phyloP scores from a whole-genome alignment of 2,888 invertebrate species.

The Octodonta nipae region DNA sequence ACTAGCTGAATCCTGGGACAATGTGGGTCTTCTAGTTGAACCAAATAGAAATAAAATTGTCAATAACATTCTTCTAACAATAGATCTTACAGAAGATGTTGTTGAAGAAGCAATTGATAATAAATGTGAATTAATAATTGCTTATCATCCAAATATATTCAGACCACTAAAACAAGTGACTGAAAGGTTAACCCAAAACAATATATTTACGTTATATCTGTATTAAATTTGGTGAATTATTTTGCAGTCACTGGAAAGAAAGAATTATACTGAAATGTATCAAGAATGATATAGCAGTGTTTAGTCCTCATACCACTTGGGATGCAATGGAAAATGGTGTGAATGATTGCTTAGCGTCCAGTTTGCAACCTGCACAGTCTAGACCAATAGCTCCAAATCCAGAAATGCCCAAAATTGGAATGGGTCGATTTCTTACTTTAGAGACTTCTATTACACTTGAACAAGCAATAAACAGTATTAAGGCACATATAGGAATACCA shows the following conservation, averaged over 20 bases:
- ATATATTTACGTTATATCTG: background rate
- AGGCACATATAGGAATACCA: constrained; percentile 51
- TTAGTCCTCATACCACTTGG: constrained; percentile 87
- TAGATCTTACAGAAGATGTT: constrained; percentile 82
- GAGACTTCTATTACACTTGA: constrained; percentile 40
- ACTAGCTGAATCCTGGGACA: constrained; percentile 82
- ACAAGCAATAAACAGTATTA: constrained; percentile 52
- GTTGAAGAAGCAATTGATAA: constrained; percentile 62
- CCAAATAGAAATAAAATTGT: constrained; percentile 45
- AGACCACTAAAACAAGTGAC: constrained; percentile 66
- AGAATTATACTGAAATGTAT: constrained; percentile 66
- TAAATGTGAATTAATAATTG: constrained; percentile 66
- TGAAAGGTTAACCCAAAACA: constrained; percentile 51
- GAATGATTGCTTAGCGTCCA: constrained; percentile 81
- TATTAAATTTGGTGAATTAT: background rate
- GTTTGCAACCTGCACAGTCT: constrained; percentile 37
- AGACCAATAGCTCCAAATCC: constrained; percentile 24
- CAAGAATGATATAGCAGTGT: constrained; percentile 73
- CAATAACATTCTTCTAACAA: constrained; percentile 65
- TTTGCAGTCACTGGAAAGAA: constrained; percentile 59
- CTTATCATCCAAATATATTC: constrained; percentile 95
- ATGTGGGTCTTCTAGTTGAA: constrained; percentile 82
- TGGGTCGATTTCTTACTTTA: constrained; percentile 45
- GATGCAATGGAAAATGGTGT: constrained; percentile 74
- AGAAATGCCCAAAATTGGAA: constrained; percentile 37